Evolutionary conservation across 1,140 invertebrate species (phyloP), one percentile per base, ranked within the genome.

Genomic region (Archivesica marissinica): DNA sequence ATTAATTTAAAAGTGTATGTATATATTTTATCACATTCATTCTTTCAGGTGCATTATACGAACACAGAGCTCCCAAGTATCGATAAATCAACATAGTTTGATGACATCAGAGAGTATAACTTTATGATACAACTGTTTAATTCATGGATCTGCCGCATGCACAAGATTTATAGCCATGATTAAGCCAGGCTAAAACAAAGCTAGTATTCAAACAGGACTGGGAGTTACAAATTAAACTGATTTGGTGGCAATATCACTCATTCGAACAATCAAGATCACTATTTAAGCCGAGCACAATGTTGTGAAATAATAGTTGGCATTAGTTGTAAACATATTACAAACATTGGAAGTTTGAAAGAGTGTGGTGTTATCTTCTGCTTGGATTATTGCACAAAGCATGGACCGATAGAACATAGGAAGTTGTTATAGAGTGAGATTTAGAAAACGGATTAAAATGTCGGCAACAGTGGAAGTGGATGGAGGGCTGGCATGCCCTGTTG

Each of bases 51-150:
- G 59, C n/a, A n/a, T n/a, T 64, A 15, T 2, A 3, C 1, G 17
- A 20, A 35, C 17, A 20, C 2, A 25, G 30, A 20, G 9, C n/a
- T n/a, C n/a, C n/a, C n/a, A n/a, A n/a, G n/a, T n/a, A n/a, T n/a
- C n/a, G n/a, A n/a, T 64, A 64, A 35, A 64, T 64, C 30, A 64
- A 35, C 30, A 35, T n/a, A 64, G 59, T 64, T 64, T 64, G 59
- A 64, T 64, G 59, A 64, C 59, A 64, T 64, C 59, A 64, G 11
- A n/a, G n/a, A n/a, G n/a, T n/a, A n/a, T n/a, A n/a, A n/a, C n/a
- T n/a, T n/a, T n/a, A n/a, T n/a, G n/a, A n/a, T n/a, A n/a, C 28
- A 9, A 20, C 59, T 35, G 30, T 15, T 64, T 7, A 64, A 64
- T 64, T 64, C 59, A 64, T 15, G 59, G 59, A 64, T 64, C n/a